These are phyloP conservation scores for Julus scandinavius DNA, from an alignment of 2,888 invertebrate genomes.

Conservation along the genomic window DNA sequence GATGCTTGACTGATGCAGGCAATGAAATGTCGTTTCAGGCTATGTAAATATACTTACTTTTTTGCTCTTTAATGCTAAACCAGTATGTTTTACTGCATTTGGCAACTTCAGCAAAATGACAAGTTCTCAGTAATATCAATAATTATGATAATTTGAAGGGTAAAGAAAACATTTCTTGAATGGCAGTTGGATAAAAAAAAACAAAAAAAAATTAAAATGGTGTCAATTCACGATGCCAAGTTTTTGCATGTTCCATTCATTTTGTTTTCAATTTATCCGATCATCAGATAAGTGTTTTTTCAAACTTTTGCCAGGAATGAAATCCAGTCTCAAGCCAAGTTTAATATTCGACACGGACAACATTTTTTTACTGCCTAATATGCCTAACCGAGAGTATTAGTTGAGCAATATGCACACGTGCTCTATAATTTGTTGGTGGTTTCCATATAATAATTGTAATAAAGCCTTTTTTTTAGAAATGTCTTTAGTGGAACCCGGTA, in stretches of 20 bases:
- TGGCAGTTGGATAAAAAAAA: not conserved
- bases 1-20: not conserved
- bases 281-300: not conserved
- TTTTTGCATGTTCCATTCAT: not conserved
- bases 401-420: not conserved
- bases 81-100: not conserved
- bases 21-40: not conserved
- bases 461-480: not conserved
- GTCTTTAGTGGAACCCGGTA: not conserved
- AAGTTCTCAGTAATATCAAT: not conserved
- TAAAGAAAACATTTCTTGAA: not conserved
- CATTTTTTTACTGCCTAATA: too few relatives aligned
- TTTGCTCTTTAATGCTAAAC: not conserved
- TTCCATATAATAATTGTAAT: not conserved
- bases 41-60: not conserved
- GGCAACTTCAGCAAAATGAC: not conserved
- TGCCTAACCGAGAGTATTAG: too few relatives aligned
- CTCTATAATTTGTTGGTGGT: not conserved
- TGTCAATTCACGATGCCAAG: not conserved
- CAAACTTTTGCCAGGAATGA: too few relatives aligned
- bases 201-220: not conserved
- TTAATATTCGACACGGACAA: too few relatives aligned
- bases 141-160: not conserved
- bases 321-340: too few relatives aligned
- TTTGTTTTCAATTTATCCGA: not conserved